phyloP scores from a whole-genome alignment of 1,140 invertebrate genomes.

The Episyrphus balteatus region DNA sequence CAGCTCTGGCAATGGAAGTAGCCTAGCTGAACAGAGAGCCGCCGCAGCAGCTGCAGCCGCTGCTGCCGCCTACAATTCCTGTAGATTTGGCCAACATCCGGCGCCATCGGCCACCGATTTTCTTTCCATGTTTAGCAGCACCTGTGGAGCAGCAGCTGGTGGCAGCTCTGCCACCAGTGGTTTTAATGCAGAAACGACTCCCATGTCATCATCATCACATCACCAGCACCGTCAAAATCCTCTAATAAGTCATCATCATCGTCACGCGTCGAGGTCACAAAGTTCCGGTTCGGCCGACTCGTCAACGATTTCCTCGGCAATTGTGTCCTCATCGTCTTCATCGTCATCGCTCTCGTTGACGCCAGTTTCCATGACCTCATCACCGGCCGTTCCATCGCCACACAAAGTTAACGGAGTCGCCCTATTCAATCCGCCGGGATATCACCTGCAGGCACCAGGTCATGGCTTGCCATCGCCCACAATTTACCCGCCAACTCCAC shows the following conservation, averaged over 20 bases:
- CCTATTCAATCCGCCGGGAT: conserved; percentile 1
- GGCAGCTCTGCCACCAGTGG: conserved; percentile 1
- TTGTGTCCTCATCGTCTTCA: conserved; percentile 2
- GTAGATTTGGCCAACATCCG: conserved; percentile 2
- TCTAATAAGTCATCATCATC: neutral
- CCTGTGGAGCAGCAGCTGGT: conserved; percentile 13
- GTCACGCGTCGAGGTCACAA: neutral
- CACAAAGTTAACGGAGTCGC: neutral
- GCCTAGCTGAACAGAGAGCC: conserved; percentile 2
- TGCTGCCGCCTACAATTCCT: neutral
- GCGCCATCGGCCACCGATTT: conserved; percentile 20
- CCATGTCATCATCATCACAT: neutral
- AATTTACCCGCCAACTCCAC: conserved; percentile 35
- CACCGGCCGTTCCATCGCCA: neutral
- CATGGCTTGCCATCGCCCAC: conserved; percentile 35
- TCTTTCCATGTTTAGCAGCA: conserved; percentile 17
- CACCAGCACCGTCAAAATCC: conserved; percentile 2
- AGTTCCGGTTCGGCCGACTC: too few species aligned
- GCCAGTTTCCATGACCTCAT: neutral
- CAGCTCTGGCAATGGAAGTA: conserved; percentile 1
- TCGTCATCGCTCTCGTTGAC: conserved; percentile 1
- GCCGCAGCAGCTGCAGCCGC: conserved; percentile 6
- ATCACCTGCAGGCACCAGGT: conserved; percentile 18
- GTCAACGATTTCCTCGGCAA: neutral
- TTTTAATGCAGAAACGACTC: neutral